Evolutionary conservation across 2,113 vertebrate species (phyloP), one percentile per base, ranked within the genome.

Genomic region (Aphelocoma coerulescens): DNA sequence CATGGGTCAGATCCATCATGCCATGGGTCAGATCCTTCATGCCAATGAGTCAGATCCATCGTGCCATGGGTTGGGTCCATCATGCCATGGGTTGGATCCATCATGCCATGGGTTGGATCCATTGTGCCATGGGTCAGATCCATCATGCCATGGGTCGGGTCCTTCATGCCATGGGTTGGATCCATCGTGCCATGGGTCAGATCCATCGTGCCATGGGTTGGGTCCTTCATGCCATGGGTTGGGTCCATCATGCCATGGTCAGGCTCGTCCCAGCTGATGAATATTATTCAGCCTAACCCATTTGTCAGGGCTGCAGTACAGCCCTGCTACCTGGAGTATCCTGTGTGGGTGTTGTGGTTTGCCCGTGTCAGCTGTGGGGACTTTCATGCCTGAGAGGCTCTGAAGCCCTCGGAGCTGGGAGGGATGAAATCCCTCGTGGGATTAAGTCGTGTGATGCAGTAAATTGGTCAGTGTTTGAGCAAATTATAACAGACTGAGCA

Each of bases 251-350:
- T 23, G 22, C 46, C 46, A 23, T 23, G 58, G 23, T 39, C 41
- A n/a, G 65, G 8, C 44, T 30, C 28, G 2, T 19, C 63, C 20
- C 51, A 10, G 13, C 7, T 30, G 12, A 8, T 11, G 68, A 1
- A 1, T 12, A 1, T 7, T 8, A 3, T 3, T 16, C 3, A 4
- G 2, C 13, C 19, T 18, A 1, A 46, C 11, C 23, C 18, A 1
- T 28, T 16, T 32, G 15, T 4, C 51, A n/a, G 28, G 74, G 15
- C 11, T 16, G 13, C 27, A 5, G 23, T 11, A 0, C 6, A 68
- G 35, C 37, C 37, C 54, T 18, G 1, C 66, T 35, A 3, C 62
- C 32, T 27, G 37, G 6, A 0, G 3, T 9, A 6, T 8, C 52
- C 51, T 4, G 9, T 1, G 26, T 11, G 39, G 10, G 1, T 3